Evolutionary conservation across 2,888 invertebrate species (phyloP), one percentile per base, ranked within the genome.

Genomic region (Eupsilia transversa): DNA sequence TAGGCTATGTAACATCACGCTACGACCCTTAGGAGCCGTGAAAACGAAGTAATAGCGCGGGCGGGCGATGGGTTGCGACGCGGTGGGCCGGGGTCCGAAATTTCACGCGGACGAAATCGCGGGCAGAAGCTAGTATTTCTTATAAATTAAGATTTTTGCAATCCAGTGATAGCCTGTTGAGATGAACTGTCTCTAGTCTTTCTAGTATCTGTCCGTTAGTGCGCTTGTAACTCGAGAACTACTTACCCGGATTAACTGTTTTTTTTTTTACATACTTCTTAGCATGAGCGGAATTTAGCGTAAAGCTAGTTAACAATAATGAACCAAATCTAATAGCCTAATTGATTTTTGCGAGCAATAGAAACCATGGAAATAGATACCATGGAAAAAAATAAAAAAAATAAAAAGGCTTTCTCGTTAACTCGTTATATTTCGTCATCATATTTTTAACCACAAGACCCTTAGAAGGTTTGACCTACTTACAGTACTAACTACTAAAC

Each of bases 401-500:
- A n/a, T n/a, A n/a, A n/a, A n/a, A n/a, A n/a, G n/a, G n/a, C n/a
- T 49, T 52, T 61, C 52, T 56, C 35, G 35, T 52, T 72, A 68
- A 59, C 46, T 61, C n/a, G n/a, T n/a, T n/a, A n/a, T n/a, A 35
- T 38, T 59, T 14, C 17, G 14, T 63, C 49, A 77, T 64, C 57
- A 43, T 10, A 68, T 77, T 77, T 70, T 46, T 54, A 56, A 49
- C 33, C 65, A 33, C 54, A 56, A 70, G 35, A 59, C 38, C 56
- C 49, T 76, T 77, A 75, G 46, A 59, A n/a, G 61, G 72, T 65
- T 70, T 81, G 82, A 77, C 82, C 78, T 74, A 81, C 72, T 84
- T 84, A 49, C 46, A 4, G 43, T 57, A 43, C 43, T 43, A 27
- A 23, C 33, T 74, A 72, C 72, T 61, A 64, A 80, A 54, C 63